phyloP scores from a whole-genome alignment of 2,888 invertebrate species.

The Drosophila paranaensis region DNA sequence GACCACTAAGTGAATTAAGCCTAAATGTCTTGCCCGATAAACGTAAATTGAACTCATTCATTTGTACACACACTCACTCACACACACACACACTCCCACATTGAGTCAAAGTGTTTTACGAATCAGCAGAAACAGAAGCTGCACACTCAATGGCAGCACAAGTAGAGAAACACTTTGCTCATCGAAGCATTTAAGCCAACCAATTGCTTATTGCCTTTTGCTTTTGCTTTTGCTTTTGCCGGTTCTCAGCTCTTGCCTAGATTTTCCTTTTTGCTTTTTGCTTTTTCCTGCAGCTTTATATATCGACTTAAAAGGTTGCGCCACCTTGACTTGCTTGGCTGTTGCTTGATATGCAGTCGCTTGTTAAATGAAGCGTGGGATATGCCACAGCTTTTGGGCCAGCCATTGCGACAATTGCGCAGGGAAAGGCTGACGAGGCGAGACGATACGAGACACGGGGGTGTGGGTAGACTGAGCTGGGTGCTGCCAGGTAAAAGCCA shows the following conservation, averaged over 20 bases:
- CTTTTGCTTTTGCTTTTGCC: not conserved
- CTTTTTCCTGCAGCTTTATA: slow-evolving; percentile 23
- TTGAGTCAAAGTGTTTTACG: slow-evolving; percentile 27
- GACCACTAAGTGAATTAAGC: slow-evolving; percentile 61
- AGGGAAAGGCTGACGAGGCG: not conserved
- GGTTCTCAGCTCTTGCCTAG: not conserved
- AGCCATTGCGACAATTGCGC: slow-evolving; percentile 40
- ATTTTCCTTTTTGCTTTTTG: not conserved
- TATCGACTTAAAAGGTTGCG: slow-evolving; percentile 46
- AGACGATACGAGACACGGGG: too few relatives aligned
- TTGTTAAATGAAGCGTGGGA: slow-evolving; percentile 66
- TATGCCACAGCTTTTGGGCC: slow-evolving; percentile 32
- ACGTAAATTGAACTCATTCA: slow-evolving; percentile 50
- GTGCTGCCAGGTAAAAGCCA: slow-evolving; percentile 20
- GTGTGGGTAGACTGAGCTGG: not conserved
- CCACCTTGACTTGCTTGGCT: slow-evolving; percentile 33
- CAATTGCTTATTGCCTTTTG: slow-evolving; percentile 63
- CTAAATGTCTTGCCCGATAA: slow-evolving; percentile 47
- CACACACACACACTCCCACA: not conserved
- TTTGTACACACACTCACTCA: slow-evolving; percentile 20
- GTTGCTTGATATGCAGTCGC: slow-evolving; percentile 5
- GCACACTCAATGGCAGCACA: slow-evolving; percentile 5
- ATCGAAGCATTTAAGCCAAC: slow-evolving; percentile 67
- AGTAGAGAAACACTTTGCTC: slow-evolving; percentile 59
- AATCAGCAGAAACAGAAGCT: slow-evolving; percentile 24